phyloP scores from a whole-genome alignment of 2,113 vertebrate genomes.

The Rhinolophus sinicus region DNA sequence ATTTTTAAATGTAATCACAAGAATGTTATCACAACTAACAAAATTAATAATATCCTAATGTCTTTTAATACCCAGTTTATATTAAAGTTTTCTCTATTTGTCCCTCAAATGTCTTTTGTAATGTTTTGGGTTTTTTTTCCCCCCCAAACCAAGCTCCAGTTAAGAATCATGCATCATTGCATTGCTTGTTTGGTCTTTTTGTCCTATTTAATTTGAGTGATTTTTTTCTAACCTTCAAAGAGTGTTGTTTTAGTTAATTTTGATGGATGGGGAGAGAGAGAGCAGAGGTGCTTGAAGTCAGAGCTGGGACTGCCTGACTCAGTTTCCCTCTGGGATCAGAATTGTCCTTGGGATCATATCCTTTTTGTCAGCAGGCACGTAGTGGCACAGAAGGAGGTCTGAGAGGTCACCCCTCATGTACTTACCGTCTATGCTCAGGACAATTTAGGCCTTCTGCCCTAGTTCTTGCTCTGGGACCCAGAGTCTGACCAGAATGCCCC shows the following conservation, averaged over 20 bases:
- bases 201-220: not conserved
- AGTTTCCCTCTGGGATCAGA: not conserved
- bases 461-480: not conserved
- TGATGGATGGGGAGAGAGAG: not conserved
- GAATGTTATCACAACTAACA: not conserved
- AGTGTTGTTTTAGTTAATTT: slow-evolving; percentile 2
- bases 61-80: not conserved
- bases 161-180: not conserved
- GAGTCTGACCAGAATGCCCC: not conserved
- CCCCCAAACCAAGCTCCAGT: not conserved
- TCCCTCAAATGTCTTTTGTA: slow-evolving; percentile 5
- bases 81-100: not conserved
- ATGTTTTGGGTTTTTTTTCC: not conserved
- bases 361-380: not conserved
- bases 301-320: not conserved
- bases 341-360: not conserved
- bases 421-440: not conserved
- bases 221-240: not conserved
- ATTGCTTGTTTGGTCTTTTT: not conserved
- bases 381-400: not conserved
- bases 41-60: slow-evolving; percentile 44
- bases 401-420: not conserved
- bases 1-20: not conserved
- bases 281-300: not conserved
- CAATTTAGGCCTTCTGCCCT: not conserved